Evolutionary conservation across 1,140 invertebrate species (phyloP).

Genomic region (Spodoptera litura): DNA sequence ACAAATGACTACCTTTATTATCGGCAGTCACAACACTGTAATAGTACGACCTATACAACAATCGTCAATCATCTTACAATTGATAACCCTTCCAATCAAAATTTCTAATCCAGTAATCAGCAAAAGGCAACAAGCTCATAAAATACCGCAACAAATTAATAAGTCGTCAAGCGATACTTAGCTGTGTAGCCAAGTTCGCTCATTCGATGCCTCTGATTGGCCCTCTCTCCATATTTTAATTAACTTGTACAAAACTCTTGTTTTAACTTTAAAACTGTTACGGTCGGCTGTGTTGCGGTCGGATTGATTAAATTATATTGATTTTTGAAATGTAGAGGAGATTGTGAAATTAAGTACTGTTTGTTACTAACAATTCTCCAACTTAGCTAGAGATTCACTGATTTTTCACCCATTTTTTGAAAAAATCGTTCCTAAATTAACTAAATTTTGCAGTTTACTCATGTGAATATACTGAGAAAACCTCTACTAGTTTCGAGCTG

Average conservation of each 20-base stretch:
- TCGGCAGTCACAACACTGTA: too few relatives aligned
- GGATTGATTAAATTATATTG: conserved; percentile 40
- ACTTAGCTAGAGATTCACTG: too few relatives aligned
- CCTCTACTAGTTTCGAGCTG: too few relatives aligned
- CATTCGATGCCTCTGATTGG: conserved; percentile 40
- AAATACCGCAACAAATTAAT: conserved; percentile 27
- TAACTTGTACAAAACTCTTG: conserved; percentile 49
- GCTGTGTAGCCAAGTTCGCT: conserved; percentile 32
- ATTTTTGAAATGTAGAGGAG: background rate
- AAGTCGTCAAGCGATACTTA: conserved; percentile 30
- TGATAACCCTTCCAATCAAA: conserved; percentile 1
- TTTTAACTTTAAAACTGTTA: conserved; percentile 44
- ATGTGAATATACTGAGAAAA: too few relatives aligned
- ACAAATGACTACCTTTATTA: background rate
- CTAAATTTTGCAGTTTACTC: too few relatives aligned
- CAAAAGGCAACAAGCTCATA: conserved; percentile 33
- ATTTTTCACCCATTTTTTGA: too few relatives aligned
- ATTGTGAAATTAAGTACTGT: too few relatives aligned
- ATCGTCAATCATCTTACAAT: background rate
- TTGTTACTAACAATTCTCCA: too few relatives aligned
- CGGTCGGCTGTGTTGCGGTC: conserved; percentile 25
- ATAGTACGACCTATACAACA: too few relatives aligned
- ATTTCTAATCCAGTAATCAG: conserved; percentile 32
- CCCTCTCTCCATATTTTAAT: conserved; percentile 52
- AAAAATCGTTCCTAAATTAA: too few relatives aligned